Base-by-base conservation (phyloP, 2,888 invertebrate species). In the Idaea straminata region DNA sequence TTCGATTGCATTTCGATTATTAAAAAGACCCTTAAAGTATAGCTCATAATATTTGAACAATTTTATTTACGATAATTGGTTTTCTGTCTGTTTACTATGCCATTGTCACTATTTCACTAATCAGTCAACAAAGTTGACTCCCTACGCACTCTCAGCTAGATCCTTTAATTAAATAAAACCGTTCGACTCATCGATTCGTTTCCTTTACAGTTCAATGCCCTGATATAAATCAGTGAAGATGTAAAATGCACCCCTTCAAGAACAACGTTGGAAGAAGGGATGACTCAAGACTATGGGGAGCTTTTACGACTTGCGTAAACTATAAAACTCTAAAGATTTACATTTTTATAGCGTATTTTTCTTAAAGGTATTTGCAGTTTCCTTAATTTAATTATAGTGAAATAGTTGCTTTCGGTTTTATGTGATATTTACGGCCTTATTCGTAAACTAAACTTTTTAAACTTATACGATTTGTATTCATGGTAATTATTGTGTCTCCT, bases 301-400 rank as follows among this genome's bases (percentile, higher is more conserved):
- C 59, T 47, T 68, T 72, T 70, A 70, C 70, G 72, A 72, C 66
- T 62, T 47, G 35, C 62, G 62, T 61, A 61, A 67, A 70, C 70
- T 70, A 47, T 58, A 35, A 15, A 13, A 62, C 35, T 36, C 47
- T 63, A 59, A 6, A 10, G 59, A 71, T 73, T 73, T 69, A 66
- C 73, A 73, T 71, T 71, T 73, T 69, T 73, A 70, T 13, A 47
- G 47, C 47, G 47, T 47, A 47, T 47, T 47, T 47, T 47, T 47
- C 47, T 47, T 47, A 47, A 47, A 47, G 47, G 47, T 47, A 47
- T 47, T 47, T 47, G 13, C 47, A 13, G 47, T 47, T 47, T 47
- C 47, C 47, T 47, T 47, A 13, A 47, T 47, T 47, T 47, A 47
- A 47, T 47, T 47, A 47, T 13, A 10, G 5, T 10, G 47, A 47